A percentile compares a stretch with the other conserved stretches of the same genome.
Conservation (phyloP, 2,888 invertebrate genomes). For the Thalpophila matura region DNA sequence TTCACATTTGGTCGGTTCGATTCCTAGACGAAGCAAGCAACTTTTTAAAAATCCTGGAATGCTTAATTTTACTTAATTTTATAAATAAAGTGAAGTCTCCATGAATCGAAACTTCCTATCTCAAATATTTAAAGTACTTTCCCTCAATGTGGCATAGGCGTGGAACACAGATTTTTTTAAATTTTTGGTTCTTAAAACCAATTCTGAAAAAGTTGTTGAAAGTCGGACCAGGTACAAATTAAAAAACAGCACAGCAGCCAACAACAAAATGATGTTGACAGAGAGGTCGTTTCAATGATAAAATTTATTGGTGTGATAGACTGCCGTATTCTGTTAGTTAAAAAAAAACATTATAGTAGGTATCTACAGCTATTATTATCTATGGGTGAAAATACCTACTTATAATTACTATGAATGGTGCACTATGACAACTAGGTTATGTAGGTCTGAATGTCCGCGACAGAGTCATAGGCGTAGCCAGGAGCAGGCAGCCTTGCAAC, state of each 20-base stretch:
- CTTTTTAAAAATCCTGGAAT: too few relatives aligned
- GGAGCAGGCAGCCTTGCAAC: too few relatives aligned
- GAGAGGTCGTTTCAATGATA: slow-evolving; percentile 59
- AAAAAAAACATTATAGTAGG: slow-evolving; percentile 18
- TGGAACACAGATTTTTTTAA: too few relatives aligned
- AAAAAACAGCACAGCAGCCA: not conserved
- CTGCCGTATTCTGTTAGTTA: not conserved
- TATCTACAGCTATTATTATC: slow-evolving; percentile 24
- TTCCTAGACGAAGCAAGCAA: too few relatives aligned
- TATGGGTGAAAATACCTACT: slow-evolving; percentile 24
- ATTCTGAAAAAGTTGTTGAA: too few relatives aligned
- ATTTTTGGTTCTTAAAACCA: too few relatives aligned
- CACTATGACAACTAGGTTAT: slow-evolving; percentile 12
- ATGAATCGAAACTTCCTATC: too few relatives aligned
- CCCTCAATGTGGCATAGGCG: too few relatives aligned
- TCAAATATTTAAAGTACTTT: too few relatives aligned
- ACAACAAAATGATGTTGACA: slow-evolving; percentile 22
- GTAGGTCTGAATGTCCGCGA: slow-evolving; percentile 34
- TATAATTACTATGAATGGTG: slow-evolving; percentile 35
- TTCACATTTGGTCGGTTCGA: too few relatives aligned
- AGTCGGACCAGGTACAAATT: not conserved
- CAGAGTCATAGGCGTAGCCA: not conserved
- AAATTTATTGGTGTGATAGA: slow-evolving; percentile 30
- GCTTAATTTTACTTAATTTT: too few relatives aligned
- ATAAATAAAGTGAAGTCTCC: too few relatives aligned